Evolutionary conservation across 64 coral and sea anemone genomes (phyloP), one percentile per base, ranked within the genome.

Genomic region (Porites australiensis): DNA sequence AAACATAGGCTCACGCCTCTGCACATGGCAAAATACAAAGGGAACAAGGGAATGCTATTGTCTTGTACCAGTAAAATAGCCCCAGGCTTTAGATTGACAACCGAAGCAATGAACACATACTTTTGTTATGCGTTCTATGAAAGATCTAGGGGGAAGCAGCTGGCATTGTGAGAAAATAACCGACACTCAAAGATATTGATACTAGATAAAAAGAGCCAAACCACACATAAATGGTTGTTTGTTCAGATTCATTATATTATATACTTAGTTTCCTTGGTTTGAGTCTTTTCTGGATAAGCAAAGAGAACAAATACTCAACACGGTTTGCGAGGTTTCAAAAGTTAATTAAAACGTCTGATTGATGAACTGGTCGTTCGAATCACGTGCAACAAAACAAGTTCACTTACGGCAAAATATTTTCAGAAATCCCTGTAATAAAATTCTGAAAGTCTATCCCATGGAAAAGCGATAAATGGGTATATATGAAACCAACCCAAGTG

Each of bases 1-100:
- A 84, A 84, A 84, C 81, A 84, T 14, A 20, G 58, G 8, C 44
- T 49, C 15, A 68, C 3, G 46, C 63, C 7, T 48, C 6, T 84
- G 61, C 81, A 84, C 81, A 84, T 84, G 81, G 63, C 8, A 13
- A 45, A 69, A 68, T 8, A 84, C 81, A 84, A 84, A 50, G 69
- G 81, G n/a, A 50, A 27, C 14, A 50, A 23, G 61, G 18, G 22
- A 19, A 68, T 5, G 3, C 18, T 45, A 84, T 84, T 84, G 62
- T 84, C 22, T 21, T 16, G 49, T 50, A 79, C 77, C 19, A 12
- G 9, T 79, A 27, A 57, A 23, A 79, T 23, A 12, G 77, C 77
- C 52, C 8, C 8, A n/a, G 77, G 77, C 51, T 58, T 58, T 12
- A 79, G 19, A 64, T 82, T 51, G 45, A 45, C 19, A 49, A 68